phyloP scores from a whole-genome alignment of 2,113 vertebrate genomes.

The Nothocercus nigrocapillus region DNA sequence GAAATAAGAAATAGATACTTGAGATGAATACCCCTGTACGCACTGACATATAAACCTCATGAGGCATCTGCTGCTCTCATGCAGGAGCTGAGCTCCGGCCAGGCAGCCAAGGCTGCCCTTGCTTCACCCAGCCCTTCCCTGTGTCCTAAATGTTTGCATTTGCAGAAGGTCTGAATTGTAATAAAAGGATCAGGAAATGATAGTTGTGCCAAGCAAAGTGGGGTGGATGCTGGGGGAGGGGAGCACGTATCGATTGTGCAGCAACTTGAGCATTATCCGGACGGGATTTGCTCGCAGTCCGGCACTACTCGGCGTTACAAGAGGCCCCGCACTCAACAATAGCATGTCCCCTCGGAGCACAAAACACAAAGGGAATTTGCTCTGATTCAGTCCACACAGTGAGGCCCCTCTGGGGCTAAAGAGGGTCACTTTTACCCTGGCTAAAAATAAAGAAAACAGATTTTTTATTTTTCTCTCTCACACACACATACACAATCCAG shows the following conservation, averaged over 20 bases:
- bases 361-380: conserved; percentile 80
- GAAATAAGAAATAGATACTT: conserved; percentile 22
- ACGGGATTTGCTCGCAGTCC: conserved; percentile 56
- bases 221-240: conserved; percentile 61
- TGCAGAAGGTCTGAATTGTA: conserved; percentile 10
- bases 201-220: conserved; percentile 59
- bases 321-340: conserved; percentile 75
- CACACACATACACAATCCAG: neutral
- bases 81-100: neutral
- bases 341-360: conserved; percentile 74
- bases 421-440: conserved; percentile 74
- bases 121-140: conserved; percentile 22
- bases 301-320: conserved; percentile 15
- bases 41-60: neutral
- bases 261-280: conserved; percentile 51
- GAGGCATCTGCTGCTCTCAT: neutral
- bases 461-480: neutral
- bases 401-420: conserved; percentile 79
- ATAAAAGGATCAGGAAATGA: conserved; percentile 57
- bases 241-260: conserved; percentile 46
- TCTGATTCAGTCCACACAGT: conserved; percentile 76
- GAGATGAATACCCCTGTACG: conserved; percentile 10
- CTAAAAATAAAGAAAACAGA: conserved; percentile 64
- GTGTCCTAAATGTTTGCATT: conserved; percentile 53
- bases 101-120: neutral